Evolutionary conservation across 1,140 invertebrate species (phyloP).

Genomic region (Trypoxylus dichotomus): DNA sequence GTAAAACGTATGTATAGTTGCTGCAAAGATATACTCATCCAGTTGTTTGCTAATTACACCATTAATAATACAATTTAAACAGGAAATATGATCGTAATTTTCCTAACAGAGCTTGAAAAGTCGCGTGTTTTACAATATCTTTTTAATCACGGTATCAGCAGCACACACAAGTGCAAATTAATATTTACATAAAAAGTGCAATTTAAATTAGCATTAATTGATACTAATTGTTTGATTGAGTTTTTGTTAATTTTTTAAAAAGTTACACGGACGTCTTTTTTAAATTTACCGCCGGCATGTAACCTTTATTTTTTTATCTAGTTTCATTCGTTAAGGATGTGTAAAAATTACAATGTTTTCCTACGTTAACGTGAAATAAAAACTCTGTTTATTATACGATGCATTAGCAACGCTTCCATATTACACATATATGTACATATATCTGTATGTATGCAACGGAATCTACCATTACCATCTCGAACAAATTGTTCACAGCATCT

Average conservation of each 20-base stretch:
- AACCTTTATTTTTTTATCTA: no score
- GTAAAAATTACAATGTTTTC: no score
- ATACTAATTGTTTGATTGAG: no score
- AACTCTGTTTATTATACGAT: background rate
- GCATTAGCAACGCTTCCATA: background rate
- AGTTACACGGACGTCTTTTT: no score
- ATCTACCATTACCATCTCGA: background rate
- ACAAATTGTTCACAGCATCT: background rate
- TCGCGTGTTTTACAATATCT: background rate
- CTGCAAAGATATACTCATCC: background rate
- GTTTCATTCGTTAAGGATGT: no score
- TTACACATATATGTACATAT: background rate
- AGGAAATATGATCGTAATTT: conserved; percentile 7
- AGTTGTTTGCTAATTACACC: background rate
- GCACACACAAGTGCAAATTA: no score
- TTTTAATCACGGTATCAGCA: background rate
- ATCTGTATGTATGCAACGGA: background rate
- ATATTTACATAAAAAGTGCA: background rate
- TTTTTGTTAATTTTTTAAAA: no score
- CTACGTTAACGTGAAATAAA: background rate
- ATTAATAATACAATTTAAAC: conserved; percentile 4
- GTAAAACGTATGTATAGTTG: background rate
- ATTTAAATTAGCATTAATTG: no score
- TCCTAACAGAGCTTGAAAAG: background rate
- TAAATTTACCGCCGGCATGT: no score